Base-by-base conservation (phyloP, 37 sponge, comb jelly and placozoan genomes). In the Chondrilla cf. caribensis region DNA sequence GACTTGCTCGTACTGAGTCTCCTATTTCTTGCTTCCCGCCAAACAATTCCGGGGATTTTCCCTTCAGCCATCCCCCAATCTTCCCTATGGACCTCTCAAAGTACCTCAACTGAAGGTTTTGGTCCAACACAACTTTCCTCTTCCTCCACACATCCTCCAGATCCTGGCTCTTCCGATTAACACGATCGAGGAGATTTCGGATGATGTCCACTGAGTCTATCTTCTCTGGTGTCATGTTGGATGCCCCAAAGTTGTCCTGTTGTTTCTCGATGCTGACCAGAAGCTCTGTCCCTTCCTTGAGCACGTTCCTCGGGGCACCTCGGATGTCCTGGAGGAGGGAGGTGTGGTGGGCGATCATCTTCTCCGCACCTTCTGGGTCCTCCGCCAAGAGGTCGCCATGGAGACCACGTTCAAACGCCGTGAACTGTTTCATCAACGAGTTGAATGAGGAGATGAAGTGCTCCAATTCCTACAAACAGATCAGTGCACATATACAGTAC, bases 391-490 rank as follows among this genome's bases (percentile, higher is more conserved):
- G 58, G 15, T 92, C 89, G 58, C 70, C 26, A 5, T 19, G 19
- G n/a, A 94, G 38, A 65, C 90, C 91, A 39, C 86, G 83, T 77
- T 94, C 95, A 55, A 94, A 71, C 37, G 79, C 75, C 18, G 84
- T 24, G 35, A 64, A 84, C 77, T 88, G 89, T 77, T 94, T 87
- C 89, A 94, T 88, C n/a, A 90, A 70, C 0, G 86, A 76, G 44
- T 86, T 85, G 81, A 82, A 85, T 7, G 86, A 83, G 0, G 81
- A 71, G 42, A 90, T 88, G 57, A 94, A 88, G 70, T 85, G 86
- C 70, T 94, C 95, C 75, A 91, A 43, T 59, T 91, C 79, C 90
- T 93, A 78, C n/a, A n/a, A n/a, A n/a, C n/a, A n/a, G n/a, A n/a
- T n/a, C n/a, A n/a, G n/a, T n/a, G n/a, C n/a, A n/a, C 2, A 31